Base-by-base conservation (phyloP, 2,797 vertebrate species). In the Phrynocephalus guinanensis region DNA sequence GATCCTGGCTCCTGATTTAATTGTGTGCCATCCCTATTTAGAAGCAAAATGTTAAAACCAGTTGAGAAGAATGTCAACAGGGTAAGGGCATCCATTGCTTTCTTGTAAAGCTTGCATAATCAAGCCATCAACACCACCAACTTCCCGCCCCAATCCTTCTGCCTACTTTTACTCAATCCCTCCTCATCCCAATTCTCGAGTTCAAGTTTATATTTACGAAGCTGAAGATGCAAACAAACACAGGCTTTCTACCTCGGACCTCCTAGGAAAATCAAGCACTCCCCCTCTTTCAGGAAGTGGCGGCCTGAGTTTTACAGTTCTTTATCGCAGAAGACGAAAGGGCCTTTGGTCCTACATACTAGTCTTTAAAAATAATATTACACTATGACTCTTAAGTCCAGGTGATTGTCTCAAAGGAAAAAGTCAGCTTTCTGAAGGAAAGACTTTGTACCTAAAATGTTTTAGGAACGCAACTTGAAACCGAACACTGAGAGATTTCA, bases 261-360 rank as follows among this genome's bases (percentile, higher is more conserved):
- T 52, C 44, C n/a, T n/a, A 79, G 5, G 79, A 60, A 60, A 75
- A 30, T 30, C 11, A 11, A 56, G 72, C 48, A 76, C 72, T 48
- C 2, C 16, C 26, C 38, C 38, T 5, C 38, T 13, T 20, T 20
- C 8, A 72, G 63, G n/a, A 87, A 33, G 9, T 38, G 33, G 5
- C 15, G 72, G 10, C 60, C 1, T 75, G 50, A 84, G 52, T 60
- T 75, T 75, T 66, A 67, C 16, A 80, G 52, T 11, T 48, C 63
- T 56, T 75, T 52, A 24, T 71, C 56, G 13, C 24, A 70, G 26
- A 87, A 56, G 30, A 48, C 7, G 11, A 79, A 56, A n/a, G 20
- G 33, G 33, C 50, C 38, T 85, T 90, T 82, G 86, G 86, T 90
- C 89, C 66, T 11, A 48, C 22, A 10, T 16, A 44, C 10, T 20